A percentile compares a stretch with the other conserved stretches of the same genome.
Evolutionary conservation across 1,140 invertebrate genomes (phyloP).

Genomic region (Drosophila subpulchrella): DNA sequence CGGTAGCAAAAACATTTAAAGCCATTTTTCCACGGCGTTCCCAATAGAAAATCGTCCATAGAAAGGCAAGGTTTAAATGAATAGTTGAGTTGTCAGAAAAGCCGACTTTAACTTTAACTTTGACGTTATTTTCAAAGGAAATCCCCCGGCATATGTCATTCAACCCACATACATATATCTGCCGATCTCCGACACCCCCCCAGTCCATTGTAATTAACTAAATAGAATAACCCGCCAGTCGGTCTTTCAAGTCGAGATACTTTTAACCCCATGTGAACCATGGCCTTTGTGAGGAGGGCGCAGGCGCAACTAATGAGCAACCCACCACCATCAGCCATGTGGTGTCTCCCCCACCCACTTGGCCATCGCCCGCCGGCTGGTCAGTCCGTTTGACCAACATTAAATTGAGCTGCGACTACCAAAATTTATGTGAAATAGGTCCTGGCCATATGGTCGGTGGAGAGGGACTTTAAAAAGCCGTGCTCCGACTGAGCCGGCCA

Average conservation of each 20-base stretch:
- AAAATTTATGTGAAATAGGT: conserved; percentile 51
- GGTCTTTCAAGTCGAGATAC: conserved; percentile 35
- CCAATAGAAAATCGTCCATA: conserved; percentile 48
- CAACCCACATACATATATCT: conserved; percentile 33
- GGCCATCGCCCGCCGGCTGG: conserved; percentile 53
- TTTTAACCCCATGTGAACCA: conserved; percentile 72
- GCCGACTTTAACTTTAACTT: not conserved
- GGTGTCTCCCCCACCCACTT: conserved; percentile 58
- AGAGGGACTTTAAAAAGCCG: conserved; percentile 28
- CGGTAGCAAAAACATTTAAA: conserved; percentile 39
- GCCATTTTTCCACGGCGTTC: conserved; percentile 37
- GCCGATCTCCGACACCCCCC: conserved; percentile 31
- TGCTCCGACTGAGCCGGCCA: conserved; percentile 4
- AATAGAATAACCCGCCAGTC: conserved; percentile 43
- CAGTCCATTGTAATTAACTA: conserved; percentile 59
- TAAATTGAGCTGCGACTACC: conserved; percentile 52
- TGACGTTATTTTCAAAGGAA: not conserved
- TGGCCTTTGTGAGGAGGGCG: conserved; percentile 37
- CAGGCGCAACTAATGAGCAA: conserved; percentile 81
- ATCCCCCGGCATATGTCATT: conserved; percentile 21
- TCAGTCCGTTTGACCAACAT: conserved; percentile 69
- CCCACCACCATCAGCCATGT: conserved; percentile 73
- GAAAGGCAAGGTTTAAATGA: conserved; percentile 1
- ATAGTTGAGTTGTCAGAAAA: not conserved
- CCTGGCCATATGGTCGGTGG: conserved; percentile 36